Conservation (phyloP, 2,888 invertebrate species). For the Oeneis ivallda region DNA sequence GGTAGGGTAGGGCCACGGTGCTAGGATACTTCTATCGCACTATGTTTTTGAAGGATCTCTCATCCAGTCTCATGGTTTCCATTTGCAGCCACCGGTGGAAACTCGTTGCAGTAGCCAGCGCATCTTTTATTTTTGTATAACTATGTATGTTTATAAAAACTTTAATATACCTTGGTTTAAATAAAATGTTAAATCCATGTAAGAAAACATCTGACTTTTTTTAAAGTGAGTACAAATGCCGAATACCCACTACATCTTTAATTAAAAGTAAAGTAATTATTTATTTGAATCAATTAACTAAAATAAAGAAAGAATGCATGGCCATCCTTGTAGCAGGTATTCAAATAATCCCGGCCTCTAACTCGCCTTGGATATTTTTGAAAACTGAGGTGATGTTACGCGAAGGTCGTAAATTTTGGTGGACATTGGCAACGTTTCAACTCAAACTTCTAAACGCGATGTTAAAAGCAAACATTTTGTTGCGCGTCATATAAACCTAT, state of each 20-base stretch:
- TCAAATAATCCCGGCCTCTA: conserved; percentile 37
- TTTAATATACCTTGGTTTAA: no score
- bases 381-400: conserved; percentile 76
- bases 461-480: conserved; percentile 46
- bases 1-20: no score
- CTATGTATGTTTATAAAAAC: no score
- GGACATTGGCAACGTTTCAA: conserved; percentile 70
- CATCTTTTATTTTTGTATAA: no score
- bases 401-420: conserved; percentile 71
- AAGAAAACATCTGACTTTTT: not conserved
- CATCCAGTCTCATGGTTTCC: no score
- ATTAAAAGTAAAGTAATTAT: not conserved
- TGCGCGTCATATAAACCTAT: conserved; percentile 36
- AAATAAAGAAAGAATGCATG: conserved; percentile 8
- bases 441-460: conserved; percentile 61
- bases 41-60: no score
- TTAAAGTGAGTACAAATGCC: no score
- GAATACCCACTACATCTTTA: not conserved
- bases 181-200: no score
- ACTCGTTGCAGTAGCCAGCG: no score
- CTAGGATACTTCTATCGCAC: no score
- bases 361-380: conserved; percentile 73
- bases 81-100: no score
- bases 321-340: conserved; percentile 8
- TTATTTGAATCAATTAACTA: not conserved